Evolutionary conservation across 2,797 vertebrate species (phyloP), one percentile per base, ranked within the genome.

Genomic region (Mormyrus hasselquistii): DNA sequence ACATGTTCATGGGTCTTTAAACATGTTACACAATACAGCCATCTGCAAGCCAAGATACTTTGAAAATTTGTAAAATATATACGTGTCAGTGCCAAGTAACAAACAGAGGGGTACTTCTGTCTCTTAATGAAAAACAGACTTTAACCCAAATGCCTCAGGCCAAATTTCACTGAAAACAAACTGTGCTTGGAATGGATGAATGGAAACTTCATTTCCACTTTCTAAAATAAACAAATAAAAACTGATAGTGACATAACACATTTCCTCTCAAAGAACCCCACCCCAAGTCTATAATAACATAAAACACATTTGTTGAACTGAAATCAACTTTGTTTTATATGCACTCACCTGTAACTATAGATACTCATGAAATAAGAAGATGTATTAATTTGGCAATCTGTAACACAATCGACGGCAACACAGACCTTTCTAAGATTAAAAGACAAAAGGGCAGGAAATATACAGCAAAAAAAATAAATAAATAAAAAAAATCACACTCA

Each of bases 111-210:
- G 91, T 91, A 92, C 91, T 91, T 91, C 91, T 93, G 92, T 89
- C 91, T 91, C 88, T 92, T 93, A 94, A 94, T 92, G 90, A 86
- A 92, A 95, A 93, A 88, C 94, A 94, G 93, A 93, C 92, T 79
- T 92, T 90, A 88, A 89, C 88, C 87, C 62, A 88, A 62, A 87
- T 89, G 88, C 88, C 88, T 79, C 57, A 49, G 79, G 90, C 91
- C 90, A 92, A 91, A 91, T 88, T 86, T 85, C 89, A 90, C 82
- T 85, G 76, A 93, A 92, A 89, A 83, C 90, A 92, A 93, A 93
- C 90, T 73, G 86, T 88, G 87, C 73, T 88, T 69, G 86, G 90
- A 88, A 92, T 90, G 90, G 90, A 92, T 90, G 90, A 88, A 92
- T 91, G 91, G 91, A 92, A 91, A 89, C 89, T 94, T 92, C 76